Evolutionary conservation across 2,113 vertebrate genomes (phyloP).

Genomic region (Prunella fulvescens): DNA sequence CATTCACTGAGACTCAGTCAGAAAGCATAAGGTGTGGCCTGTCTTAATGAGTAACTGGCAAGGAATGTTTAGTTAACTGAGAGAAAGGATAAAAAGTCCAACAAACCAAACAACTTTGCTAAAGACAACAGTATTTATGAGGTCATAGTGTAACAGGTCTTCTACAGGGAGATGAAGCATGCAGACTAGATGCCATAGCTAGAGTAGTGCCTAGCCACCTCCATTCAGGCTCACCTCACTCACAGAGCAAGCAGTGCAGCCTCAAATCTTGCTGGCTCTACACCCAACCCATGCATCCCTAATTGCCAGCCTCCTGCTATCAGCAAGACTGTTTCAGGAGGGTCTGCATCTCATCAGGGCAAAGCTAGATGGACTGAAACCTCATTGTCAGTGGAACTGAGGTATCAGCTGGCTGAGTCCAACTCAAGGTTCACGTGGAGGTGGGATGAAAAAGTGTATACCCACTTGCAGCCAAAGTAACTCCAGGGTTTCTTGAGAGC

Average conservation of each 20-base stretch:
- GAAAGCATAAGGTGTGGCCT: not conserved
- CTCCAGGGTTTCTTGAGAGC: not conserved
- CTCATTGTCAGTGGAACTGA: not conserved
- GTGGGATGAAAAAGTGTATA: not conserved
- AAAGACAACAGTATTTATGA: not conserved
- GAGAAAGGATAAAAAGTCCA: not conserved
- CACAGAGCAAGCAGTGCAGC: accelerated
- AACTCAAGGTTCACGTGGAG: accelerated
- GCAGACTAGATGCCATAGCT: not conserved
- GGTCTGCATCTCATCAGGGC: accelerated
- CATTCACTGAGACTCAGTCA: not conserved
- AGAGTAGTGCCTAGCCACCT: not conserved
- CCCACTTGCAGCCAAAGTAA: not conserved
- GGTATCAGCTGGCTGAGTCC: not conserved
- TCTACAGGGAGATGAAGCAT: not conserved
- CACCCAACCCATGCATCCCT: accelerated
- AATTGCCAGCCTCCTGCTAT: not conserved
- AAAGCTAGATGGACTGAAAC: not conserved
- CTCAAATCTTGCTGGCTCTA: not conserved
- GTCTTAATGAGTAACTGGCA: not conserved
- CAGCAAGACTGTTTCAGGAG: accelerated
- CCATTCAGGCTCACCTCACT: not conserved
- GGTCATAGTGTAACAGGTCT: not conserved
- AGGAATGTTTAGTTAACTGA: not conserved
- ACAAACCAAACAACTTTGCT: not conserved